These are phyloP conservation scores for Oopsacas minuta DNA, from an alignment of 37 sponge, comb jelly and placozoan species.

Conservation along the genomic window DNA sequence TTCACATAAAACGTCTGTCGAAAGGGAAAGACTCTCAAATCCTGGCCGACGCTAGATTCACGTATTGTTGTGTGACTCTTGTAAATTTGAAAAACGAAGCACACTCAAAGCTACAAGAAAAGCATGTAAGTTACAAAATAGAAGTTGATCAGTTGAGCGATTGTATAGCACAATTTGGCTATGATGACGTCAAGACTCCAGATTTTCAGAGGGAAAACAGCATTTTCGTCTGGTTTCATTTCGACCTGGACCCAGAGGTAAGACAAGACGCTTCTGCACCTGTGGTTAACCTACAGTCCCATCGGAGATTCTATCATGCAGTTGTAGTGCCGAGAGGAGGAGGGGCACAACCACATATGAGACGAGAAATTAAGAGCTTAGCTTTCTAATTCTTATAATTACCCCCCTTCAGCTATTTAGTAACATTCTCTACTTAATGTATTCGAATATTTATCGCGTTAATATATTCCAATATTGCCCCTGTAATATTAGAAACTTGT, in stretches of 20 bases:
- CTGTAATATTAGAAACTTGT: too few relatives aligned
- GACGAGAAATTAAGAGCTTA: background rate
- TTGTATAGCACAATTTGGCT: background rate
- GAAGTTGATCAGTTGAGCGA: constrained; percentile 6
- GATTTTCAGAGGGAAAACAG: background rate
- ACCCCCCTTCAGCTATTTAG: too few relatives aligned
- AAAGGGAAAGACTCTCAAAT: background rate
- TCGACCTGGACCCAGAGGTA: background rate
- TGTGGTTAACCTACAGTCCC: background rate
- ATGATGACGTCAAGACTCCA: background rate
- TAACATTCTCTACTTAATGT: too few relatives aligned
- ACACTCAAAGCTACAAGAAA: background rate
- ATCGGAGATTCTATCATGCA: background rate
- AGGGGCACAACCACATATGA: background rate
- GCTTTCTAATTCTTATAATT: background rate
- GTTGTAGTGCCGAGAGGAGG: background rate
- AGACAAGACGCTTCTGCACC: background rate
- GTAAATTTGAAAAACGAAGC: constrained; percentile 13
- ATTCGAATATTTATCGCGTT: too few relatives aligned
- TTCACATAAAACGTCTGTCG: background rate
- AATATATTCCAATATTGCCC: too few relatives aligned
- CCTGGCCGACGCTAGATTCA: background rate
- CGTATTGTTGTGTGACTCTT: constrained; percentile 10
- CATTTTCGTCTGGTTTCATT: constrained; percentile 3
- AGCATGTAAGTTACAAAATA: constrained; percentile 6